Evolutionary conservation across 2,797 vertebrate species (phyloP).

Genomic region (Miopithecus talapoin): DNA sequence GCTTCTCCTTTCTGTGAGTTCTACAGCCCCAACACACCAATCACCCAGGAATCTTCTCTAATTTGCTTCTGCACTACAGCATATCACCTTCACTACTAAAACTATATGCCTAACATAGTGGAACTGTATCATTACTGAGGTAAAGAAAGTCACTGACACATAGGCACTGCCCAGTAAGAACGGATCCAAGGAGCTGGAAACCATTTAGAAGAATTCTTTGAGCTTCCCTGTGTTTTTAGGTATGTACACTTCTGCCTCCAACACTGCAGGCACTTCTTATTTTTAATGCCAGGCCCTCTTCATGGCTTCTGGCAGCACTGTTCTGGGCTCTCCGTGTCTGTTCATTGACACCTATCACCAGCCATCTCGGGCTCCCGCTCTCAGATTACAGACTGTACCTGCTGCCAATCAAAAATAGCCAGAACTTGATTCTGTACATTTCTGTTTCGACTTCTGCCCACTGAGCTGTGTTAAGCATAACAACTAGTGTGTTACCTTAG

Average conservation of each 20-base stretch:
- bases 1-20: background rate
- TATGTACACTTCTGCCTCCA: background rate
- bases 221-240: background rate
- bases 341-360: background rate
- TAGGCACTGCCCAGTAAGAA: background rate
- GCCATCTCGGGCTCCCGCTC: background rate
- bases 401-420: conserved; percentile 67
- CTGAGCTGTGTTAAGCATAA: background rate
- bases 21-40: background rate
- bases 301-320: background rate
- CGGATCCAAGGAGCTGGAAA: background rate
- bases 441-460: background rate
- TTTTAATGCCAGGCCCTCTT: background rate
- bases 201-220: background rate
- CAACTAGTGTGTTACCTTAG: background rate
- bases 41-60: background rate
- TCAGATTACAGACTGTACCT: conserved; percentile 53
- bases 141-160: background rate
- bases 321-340: background rate
- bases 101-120: background rate
- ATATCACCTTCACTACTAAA: background rate
- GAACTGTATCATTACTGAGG: background rate
- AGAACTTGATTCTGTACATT: conserved; percentile 49
- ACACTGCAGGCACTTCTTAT: background rate
- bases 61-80: background rate